Percentiles rank a stretch among this genome's conserved stretches.
These are phyloP conservation scores for Holothuria glaberrima DNA, from an alignment of 35 echinoderm and acorn worm species.

Conservation along the genomic window DNA sequence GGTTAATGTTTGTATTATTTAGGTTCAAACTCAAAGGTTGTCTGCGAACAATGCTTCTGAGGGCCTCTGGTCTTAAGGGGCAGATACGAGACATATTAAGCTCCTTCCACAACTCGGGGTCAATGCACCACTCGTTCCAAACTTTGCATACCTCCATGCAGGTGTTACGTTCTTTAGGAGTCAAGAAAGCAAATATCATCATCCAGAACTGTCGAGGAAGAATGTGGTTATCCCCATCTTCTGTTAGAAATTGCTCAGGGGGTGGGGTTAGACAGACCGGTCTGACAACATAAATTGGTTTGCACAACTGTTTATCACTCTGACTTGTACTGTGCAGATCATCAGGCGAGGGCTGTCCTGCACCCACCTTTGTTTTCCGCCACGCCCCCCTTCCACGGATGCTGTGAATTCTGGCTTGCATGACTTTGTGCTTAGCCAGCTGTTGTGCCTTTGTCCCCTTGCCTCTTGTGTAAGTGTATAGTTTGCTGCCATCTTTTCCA, in stretches of 20 bases:
- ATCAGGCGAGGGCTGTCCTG: neutral
- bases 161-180: constrained; percentile 54
- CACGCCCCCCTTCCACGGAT: constrained; percentile 53
- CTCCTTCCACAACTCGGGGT: constrained; percentile 76
- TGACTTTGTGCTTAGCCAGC: constrained; percentile 82
- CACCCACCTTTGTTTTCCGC: constrained; percentile 31
- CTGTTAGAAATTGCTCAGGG: constrained; percentile 63
- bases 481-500: neutral
- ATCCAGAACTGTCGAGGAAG: constrained; percentile 79
- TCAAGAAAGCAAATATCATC: constrained; percentile 69
- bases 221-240: constrained; percentile 56
- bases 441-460: constrained; percentile 51
- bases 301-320: constrained; percentile 50
- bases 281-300: constrained; percentile 80
- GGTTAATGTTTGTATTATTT: constrained; percentile 73
- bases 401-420: constrained; percentile 74
- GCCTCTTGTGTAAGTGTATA: constrained; percentile 24
- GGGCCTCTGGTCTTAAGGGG: constrained; percentile 51
- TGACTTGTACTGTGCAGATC: neutral
- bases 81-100: constrained; percentile 63
- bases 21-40: constrained; percentile 83
- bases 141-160: constrained; percentile 94
- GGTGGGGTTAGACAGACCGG: constrained; percentile 77
- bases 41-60: constrained; percentile 82
- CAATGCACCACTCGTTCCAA: constrained; percentile 95